phyloP scores from a whole-genome alignment of 1,140 invertebrate species.

The Diprion similis region DNA sequence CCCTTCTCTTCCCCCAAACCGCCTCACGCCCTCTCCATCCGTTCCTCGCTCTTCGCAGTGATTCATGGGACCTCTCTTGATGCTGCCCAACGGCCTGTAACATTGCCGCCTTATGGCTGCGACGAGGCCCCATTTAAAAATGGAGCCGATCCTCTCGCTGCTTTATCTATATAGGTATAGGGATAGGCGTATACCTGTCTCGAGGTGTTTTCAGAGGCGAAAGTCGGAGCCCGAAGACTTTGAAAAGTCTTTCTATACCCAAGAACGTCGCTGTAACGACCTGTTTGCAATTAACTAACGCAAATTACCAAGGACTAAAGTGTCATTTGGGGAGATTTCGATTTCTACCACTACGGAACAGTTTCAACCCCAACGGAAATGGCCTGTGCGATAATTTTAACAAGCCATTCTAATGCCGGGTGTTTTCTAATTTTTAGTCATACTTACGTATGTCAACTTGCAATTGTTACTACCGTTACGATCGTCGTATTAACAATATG shows the following conservation, averaged over 20 bases:
- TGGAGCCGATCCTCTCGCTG: not conserved
- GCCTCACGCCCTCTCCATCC: constrained; percentile 18
- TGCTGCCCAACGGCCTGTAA: constrained; percentile 52
- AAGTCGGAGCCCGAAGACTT: no score
- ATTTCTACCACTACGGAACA: not conserved
- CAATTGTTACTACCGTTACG: no score
- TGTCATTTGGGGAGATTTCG: not conserved
- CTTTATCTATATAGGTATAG: not conserved
- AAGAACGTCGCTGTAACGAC: not conserved
- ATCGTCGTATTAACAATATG: not conserved
- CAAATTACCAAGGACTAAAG: not conserved
- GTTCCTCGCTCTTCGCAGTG: constrained; percentile 31
- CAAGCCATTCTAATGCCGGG: no score
- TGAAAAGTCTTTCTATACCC: not conserved
- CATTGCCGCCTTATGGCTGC: constrained; percentile 52
- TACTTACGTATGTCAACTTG: no score
- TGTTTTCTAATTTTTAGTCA: no score
- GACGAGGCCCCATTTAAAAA: constrained; percentile 16
- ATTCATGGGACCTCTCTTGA: constrained; percentile 48
- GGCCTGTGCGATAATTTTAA: not conserved
- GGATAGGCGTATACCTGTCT: not conserved
- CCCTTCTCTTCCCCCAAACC: constrained; percentile 17
- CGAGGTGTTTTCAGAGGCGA: no score
- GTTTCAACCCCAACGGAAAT: no score
- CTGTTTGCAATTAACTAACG: not conserved